Percentiles rank a stretch among this genome's conserved stretches.
Evolutionary conservation across 1,140 invertebrate species (phyloP).

Genomic region (Drosophila orena): DNA sequence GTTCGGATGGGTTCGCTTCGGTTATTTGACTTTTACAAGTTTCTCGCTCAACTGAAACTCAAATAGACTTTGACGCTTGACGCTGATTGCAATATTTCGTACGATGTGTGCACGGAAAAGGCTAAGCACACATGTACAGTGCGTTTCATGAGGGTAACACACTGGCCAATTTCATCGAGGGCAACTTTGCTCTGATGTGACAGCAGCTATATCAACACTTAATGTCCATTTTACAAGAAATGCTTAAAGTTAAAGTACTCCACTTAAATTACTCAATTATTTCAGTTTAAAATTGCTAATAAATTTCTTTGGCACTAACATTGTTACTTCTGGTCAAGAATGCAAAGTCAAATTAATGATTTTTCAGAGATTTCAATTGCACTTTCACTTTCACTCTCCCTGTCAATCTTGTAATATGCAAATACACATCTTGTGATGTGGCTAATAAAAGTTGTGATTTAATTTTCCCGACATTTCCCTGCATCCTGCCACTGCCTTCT

Average conservation of each 20-base stretch:
- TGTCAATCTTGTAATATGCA: background rate
- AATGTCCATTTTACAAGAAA: too few species aligned
- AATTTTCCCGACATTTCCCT: conserved; percentile 2
- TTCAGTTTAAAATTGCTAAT: conserved; percentile 15
- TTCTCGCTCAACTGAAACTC: conserved; percentile 61
- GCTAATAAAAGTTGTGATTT: conserved; percentile 8
- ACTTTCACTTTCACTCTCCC: background rate
- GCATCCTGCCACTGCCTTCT: background rate
- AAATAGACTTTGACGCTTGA: conserved; percentile 82
- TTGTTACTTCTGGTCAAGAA: background rate
- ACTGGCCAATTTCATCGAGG: conserved; percentile 3
- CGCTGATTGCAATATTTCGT: conserved; percentile 78
- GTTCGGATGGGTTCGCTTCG: conserved; percentile 27
- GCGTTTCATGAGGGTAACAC: conserved; percentile 8
- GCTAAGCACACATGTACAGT: conserved; percentile 17
- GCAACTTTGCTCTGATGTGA: background rate
- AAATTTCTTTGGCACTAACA: background rate
- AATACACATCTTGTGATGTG: background rate
- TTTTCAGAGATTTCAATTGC: background rate
- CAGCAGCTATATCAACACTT: too few species aligned
- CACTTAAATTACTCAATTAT: background rate
- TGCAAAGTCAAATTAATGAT: too few species aligned
- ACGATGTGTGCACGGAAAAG: conserved; percentile 10
- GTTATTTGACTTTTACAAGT: conserved; percentile 77
- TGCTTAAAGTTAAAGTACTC: background rate